Base-by-base conservation (phyloP, 2,797 vertebrate genomes). In the Ispidina picta region DNA sequence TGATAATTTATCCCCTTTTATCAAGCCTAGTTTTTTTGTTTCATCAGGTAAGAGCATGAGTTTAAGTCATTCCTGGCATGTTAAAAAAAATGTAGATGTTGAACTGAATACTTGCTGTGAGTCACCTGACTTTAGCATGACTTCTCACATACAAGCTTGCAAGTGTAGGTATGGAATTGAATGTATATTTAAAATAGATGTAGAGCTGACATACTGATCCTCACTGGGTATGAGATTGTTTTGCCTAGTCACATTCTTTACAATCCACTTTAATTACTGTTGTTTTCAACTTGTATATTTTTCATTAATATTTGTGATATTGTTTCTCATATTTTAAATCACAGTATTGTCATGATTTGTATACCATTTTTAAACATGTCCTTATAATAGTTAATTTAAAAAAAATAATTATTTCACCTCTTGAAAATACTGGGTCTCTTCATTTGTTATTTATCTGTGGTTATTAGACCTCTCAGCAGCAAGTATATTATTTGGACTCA, bases 1-100 rank as follows among this genome's bases (percentile, higher is more conserved):
- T 81, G 76, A 20, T 78, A 88, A 81, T 88, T 78, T 76, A 56
- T 88, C 88, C 58, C 14, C 12, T 17, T 81, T 68, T 93, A 70
- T 86, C 63, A 86, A 41, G 49, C 35, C 44, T 66, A 25, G 54
- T 15, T 88, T 89, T 89, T 79, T 75, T 75, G 28, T 73, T 85
- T 95, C 68, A 70, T 90, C 74, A 58, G 35, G 77, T 70, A 79
- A 76, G 88, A 89, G n/a, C 74, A 60, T 0, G 62, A 83, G 43
- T 75, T 92, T 78, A 87, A 90, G 76, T 74, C 37, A 70, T 83
- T 83, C 41, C 60, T 75, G 69, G 59, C 48, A 58, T 79, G 66
- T 72, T 92, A 51, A n/a, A 92, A 39, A 37, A 39, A 91, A 66
- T 62, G 48, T 37, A 76, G 70, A 92, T 78, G 35, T 43, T 60